Evolutionary conservation across 2,797 vertebrate genomes (phyloP), one percentile per base, ranked within the genome.

Genomic region (Silurus aristotelis): DNA sequence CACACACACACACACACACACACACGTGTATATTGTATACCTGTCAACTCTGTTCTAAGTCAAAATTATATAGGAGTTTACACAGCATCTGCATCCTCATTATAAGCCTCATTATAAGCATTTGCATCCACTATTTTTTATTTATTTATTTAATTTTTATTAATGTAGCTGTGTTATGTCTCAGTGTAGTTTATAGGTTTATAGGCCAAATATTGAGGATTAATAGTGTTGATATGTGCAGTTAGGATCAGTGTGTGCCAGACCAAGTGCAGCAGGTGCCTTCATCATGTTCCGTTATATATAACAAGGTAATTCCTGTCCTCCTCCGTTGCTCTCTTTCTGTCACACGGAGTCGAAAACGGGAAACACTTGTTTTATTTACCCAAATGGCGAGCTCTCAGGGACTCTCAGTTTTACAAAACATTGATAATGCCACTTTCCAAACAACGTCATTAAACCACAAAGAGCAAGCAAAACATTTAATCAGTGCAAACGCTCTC

Each of bases 311-410:
- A 46, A 72, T 87, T 81, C n/a, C 71, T 52, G 64, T 71, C 38
- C 72, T 20, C 22, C 73, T 56, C 75, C 80, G 52, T 84, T 63
- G 68, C 63, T 88, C 10, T 17, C 56, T 61, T 46, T 43, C 56
- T 71, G 27, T 86, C 82, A 76, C 63, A 63, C 43, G 10, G 72
- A 58, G 84, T 67, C 70, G 25, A 66, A 82, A 88, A 89, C 72
- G 89, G 83, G 88, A 89, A 91, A 85, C 89, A 73, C 81, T 85
- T 89, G 87, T 90, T 87, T 85, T 91, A 84, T 89, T 88, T 90
- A 85, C 85, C 27, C 25, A 68, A 70, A 71, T 15, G 70, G 84
- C 75, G 76, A 63, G 86, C 90, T 90, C 88, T 88, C 89, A 84
- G 87, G 90, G 87, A 90, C 90, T 86, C 80, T 73, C 83, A 64